A percentile compares a stretch with the other conserved stretches of the same genome.
Evolutionary conservation across 2,797 vertebrate genomes (phyloP).

Genomic region (Ataeniobius toweri): DNA sequence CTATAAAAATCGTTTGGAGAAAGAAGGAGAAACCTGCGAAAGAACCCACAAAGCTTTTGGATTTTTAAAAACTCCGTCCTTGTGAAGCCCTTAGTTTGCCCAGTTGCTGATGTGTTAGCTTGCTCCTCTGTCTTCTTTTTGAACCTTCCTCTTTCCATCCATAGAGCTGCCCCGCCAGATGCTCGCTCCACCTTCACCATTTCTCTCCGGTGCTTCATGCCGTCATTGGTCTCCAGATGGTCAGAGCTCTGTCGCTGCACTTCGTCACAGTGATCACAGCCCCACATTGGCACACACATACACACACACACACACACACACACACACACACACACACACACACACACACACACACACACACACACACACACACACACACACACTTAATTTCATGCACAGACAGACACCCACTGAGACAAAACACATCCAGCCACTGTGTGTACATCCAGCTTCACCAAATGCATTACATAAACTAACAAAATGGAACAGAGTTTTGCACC

Average conservation of each 20-base stretch:
- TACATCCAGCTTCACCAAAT: neutral
- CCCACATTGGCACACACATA: constrained; percentile 44
- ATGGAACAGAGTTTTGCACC: constrained; percentile 6
- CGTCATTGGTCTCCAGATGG: constrained; percentile 77
- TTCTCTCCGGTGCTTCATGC: constrained; percentile 66
- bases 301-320: constrained; percentile 25
- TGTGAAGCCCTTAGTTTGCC: constrained; percentile 20
- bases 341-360: constrained; percentile 14
- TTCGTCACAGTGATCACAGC: constrained; percentile 65
- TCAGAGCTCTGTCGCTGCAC: constrained; percentile 64
- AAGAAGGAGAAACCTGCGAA: neutral
- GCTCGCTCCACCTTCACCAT: constrained; percentile 28
- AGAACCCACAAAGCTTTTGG: constrained; percentile 1
- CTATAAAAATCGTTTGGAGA: constrained; percentile 17
- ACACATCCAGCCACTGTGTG: constrained; percentile 8
- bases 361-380: constrained; percentile 34
- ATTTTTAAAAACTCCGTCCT: constrained; percentile 21
- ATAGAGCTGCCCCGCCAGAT: neutral
- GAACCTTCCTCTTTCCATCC: constrained; percentile 15
- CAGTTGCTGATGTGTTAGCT: constrained; percentile 41
- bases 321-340: constrained; percentile 26
- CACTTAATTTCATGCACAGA: constrained; percentile 31
- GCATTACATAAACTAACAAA: constrained; percentile 9
- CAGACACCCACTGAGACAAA: constrained; percentile 5
- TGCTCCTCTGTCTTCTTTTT: constrained; percentile 6